Evolutionary conservation across 2,888 invertebrate genomes (phyloP).

Genomic region (Agonopterix heracliana): DNA sequence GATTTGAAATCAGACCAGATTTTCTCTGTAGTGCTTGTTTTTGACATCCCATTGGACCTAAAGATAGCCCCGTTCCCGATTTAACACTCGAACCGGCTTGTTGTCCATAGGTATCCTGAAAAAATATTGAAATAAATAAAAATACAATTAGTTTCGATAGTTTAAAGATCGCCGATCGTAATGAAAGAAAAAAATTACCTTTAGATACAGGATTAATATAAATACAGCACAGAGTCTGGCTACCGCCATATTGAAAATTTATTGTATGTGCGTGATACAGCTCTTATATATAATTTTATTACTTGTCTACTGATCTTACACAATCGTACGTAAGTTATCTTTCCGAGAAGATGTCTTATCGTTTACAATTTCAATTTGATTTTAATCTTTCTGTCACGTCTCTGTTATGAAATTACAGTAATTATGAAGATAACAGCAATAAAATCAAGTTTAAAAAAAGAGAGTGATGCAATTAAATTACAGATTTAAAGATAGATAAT

Average conservation of each 20-base stretch:
- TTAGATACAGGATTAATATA: constrained; percentile 29
- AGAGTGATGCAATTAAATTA: too few species aligned
- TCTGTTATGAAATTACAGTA: background rate
- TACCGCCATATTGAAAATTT: constrained; percentile 46
- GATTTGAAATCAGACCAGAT: constrained; percentile 1
- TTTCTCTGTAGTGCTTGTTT: constrained; percentile 1
- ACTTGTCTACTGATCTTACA: constrained; percentile 30
- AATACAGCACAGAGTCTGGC: constrained; percentile 33
- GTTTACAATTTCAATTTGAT: background rate
- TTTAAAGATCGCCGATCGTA: background rate
- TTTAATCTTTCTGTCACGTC: background rate
- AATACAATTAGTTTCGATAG: background rate
- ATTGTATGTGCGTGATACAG: constrained; percentile 25
- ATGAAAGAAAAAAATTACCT: constrained; percentile 2
- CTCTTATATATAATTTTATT: constrained; percentile 45
- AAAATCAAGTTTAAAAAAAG: too few species aligned
- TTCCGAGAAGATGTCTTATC: background rate
- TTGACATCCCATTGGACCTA: background rate
- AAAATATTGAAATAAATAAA: background rate
- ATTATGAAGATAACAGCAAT: too few species aligned
- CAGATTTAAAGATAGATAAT: too few species aligned
- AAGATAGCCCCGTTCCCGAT: background rate
- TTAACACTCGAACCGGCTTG: constrained; percentile 1
- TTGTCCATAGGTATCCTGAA: constrained; percentile 1
- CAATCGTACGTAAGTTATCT: constrained; percentile 17